phyloP scores from a whole-genome alignment of 1,140 invertebrate genomes.

The Asobara japonica region DNA sequence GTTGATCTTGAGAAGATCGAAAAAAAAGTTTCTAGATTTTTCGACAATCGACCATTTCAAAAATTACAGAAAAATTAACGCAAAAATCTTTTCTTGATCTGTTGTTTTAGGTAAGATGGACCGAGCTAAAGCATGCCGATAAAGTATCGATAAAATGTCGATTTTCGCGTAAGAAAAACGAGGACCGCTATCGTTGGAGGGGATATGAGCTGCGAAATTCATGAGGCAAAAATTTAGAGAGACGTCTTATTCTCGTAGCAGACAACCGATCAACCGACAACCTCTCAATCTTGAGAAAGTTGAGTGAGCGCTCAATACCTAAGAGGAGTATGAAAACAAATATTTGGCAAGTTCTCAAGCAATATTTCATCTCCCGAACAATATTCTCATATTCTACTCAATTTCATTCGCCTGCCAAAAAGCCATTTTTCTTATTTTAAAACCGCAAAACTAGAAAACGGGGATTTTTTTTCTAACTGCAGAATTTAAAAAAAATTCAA shows the following conservation, averaged over 20 bases:
- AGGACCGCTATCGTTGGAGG: neutral
- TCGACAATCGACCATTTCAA: no score
- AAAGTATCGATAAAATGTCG: constrained; percentile 2
- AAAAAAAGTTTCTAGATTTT: no score
- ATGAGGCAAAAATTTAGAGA: constrained; percentile 4
- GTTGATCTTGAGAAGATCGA: no score
- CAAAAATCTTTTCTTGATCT: no score
- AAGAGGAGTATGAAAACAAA: neutral
- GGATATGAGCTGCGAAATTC: constrained; percentile 1
- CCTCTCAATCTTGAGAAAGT: neutral
- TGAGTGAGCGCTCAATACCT: neutral
- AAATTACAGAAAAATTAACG: no score
- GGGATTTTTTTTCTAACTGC: no score
- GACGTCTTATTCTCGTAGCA: neutral
- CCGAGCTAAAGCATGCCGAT: neutral
- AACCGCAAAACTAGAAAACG: no score
- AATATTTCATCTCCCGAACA: neutral
- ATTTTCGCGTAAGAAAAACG: neutral
- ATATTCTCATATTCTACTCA: neutral
- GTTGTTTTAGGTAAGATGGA: no score
- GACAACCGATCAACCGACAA: neutral
- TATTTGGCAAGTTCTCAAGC: neutral
- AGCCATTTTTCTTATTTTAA: no score
- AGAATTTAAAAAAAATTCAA: no score
- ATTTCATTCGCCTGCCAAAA: no score